Evolutionary conservation across 2,797 vertebrate species (phyloP).

Genomic region (Acipenser ruthenus): DNA sequence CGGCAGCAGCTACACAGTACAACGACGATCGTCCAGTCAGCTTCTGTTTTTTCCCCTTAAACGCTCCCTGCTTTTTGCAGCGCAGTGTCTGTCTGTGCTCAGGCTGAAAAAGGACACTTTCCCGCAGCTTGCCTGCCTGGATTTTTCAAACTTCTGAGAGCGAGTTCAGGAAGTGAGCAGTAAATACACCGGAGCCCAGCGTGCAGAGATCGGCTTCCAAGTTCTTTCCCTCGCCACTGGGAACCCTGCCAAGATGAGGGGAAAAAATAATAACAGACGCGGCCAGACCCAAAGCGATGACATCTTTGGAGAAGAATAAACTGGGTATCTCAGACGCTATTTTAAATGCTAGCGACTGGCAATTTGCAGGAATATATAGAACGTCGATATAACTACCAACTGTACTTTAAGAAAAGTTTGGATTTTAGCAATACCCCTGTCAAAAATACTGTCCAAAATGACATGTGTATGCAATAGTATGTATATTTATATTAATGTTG

Average conservation of each 20-base stretch:
- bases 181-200: constrained; percentile 38
- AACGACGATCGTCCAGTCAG: constrained; percentile 3
- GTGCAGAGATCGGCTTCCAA: constrained; percentile 28
- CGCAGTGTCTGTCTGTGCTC: not conserved
- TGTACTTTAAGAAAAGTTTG: too few relatives aligned
- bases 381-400: too few relatives aligned
- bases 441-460: too few relatives aligned
- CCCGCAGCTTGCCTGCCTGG: not conserved
- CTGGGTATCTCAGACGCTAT: too few relatives aligned
- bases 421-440: too few relatives aligned
- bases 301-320: too few relatives aligned
- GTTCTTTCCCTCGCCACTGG: constrained; percentile 14
- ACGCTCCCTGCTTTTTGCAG: not conserved
- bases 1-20: constrained; percentile 21
- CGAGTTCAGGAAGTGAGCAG: constrained; percentile 42
- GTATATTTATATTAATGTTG: too few relatives aligned
- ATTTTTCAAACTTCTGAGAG: constrained; percentile 1
- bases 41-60: constrained; percentile 34
- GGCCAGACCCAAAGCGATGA: too few relatives aligned
- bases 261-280: too few relatives aligned
- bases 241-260: constrained; percentile 5
- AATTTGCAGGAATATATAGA: too few relatives aligned
- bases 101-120: not conserved
- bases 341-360: too few relatives aligned
- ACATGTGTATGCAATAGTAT: too few relatives aligned